Conservation (phyloP, 2,113 vertebrate genomes). For the Bufo gargarizans region DNA sequence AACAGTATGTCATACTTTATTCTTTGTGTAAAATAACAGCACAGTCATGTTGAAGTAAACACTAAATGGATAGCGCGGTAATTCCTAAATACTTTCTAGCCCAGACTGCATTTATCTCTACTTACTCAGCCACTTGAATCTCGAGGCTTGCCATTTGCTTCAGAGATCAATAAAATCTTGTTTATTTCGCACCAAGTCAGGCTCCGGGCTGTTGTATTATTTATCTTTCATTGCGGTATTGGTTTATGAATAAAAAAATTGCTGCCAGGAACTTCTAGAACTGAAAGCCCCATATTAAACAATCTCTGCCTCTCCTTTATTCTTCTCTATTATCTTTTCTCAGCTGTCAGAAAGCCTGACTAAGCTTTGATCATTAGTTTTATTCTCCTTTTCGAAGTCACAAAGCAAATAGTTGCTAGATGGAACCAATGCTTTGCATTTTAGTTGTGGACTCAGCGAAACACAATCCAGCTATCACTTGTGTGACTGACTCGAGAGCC, state of each 20-base stretch:
- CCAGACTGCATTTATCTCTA: slow-evolving; percentile 34
- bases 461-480: background rate
- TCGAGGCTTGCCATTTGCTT: slow-evolving; percentile 43
- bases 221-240: slow-evolving; percentile 31
- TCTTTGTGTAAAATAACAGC: slow-evolving; percentile 8
- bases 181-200: slow-evolving; percentile 30
- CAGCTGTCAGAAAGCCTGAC: slow-evolving; percentile 16
- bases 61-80: slow-evolving; percentile 8
- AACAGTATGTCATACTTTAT: background rate
- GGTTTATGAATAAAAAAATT: slow-evolving; percentile 27
- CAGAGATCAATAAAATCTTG: slow-evolving; percentile 45
- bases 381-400: background rate
- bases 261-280: slow-evolving; percentile 14
- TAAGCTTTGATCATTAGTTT: slow-evolving; percentile 31
- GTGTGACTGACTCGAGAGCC: background rate
- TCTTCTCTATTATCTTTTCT: slow-evolving; percentile 16
- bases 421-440: background rate
- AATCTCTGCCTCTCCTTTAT: background rate
- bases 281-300: slow-evolving; percentile 18
- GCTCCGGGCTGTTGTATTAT: slow-evolving; percentile 40
- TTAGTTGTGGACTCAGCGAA: background rate
- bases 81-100: background rate
- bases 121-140: slow-evolving; percentile 35
- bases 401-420: background rate
- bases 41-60: background rate